Percentiles rank a stretch among this genome's conserved stretches.
Evolutionary conservation across 2,797 vertebrate species (phyloP).

Genomic region (Geotrypetes seraphini): DNA sequence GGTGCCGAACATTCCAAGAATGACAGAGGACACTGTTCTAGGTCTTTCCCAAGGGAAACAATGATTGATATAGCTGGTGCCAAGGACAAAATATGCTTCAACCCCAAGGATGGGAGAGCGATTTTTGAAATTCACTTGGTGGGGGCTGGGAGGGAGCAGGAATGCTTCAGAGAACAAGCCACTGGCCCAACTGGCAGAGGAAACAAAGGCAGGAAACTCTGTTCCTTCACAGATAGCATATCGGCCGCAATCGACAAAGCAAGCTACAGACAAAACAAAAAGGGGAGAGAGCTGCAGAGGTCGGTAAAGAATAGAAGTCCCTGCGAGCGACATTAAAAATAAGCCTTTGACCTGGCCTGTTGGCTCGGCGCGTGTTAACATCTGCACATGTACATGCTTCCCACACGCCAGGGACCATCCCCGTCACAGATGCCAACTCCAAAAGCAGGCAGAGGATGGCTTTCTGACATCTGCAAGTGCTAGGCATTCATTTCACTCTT

Average conservation of each 20-base stretch:
- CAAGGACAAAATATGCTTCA: too few relatives aligned
- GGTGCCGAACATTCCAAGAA: slow-evolving; percentile 54
- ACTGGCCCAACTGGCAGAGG: slow-evolving; percentile 57
- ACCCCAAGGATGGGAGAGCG: neutral
- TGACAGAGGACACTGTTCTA: slow-evolving; percentile 28
- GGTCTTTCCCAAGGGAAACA: slow-evolving; percentile 47
- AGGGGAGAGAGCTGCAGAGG: slow-evolving; percentile 47
- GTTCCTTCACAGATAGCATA: slow-evolving; percentile 69
- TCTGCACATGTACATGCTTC: slow-evolving; percentile 54
- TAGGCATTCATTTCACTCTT: too few relatives aligned
- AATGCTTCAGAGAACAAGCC: slow-evolving; percentile 70
- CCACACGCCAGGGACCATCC: too few relatives aligned
- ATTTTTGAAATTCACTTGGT: too few relatives aligned
- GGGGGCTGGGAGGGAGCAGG: slow-evolving; percentile 43
- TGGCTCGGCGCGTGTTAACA: slow-evolving; percentile 46
- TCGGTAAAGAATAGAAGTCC: slow-evolving; percentile 62
- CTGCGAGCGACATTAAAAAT: slow-evolving; percentile 60
- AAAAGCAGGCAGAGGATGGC: too few relatives aligned
- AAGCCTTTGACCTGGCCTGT: slow-evolving; percentile 47
- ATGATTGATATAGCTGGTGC: slow-evolving; percentile 57
- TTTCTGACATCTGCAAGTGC: too few relatives aligned
- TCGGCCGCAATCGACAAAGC: slow-evolving; percentile 66
- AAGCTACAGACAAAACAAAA: slow-evolving; percentile 66
- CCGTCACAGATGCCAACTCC: too few relatives aligned
- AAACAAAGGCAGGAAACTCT: slow-evolving; percentile 74